A percentile compares a stretch with the other conserved stretches of the same genome.
phyloP scores from a whole-genome alignment of 2,888 invertebrate genomes.

The Drosophila anomelani region DNA sequence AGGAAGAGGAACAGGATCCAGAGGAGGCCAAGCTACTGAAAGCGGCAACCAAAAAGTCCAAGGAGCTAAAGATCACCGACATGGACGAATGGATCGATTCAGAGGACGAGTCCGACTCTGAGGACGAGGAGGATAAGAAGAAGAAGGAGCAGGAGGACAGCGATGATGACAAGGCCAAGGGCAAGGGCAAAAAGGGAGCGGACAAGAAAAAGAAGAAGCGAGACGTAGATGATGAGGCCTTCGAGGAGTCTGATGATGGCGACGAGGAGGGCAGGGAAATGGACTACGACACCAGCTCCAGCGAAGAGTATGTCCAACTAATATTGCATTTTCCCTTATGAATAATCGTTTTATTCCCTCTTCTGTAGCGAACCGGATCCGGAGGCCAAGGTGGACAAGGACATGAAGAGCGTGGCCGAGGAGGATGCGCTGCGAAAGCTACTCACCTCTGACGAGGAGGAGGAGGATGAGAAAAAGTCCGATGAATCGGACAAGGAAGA shows the following conservation, averaged over 20 bases:
- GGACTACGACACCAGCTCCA: constrained; percentile 96
- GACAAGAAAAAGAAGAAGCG: constrained; percentile 88
- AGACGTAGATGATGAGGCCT: constrained; percentile 94
- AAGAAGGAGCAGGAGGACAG: constrained; percentile 88
- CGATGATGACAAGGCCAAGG: constrained; percentile 86
- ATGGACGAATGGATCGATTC: constrained; percentile 97
- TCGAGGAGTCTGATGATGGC: constrained; percentile 98
- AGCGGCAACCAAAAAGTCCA: constrained; percentile 84
- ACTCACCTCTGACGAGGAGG: constrained; percentile 94
- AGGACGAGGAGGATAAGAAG: constrained; percentile 89
- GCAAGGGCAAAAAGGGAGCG: constrained; percentile 87
- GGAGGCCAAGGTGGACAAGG: constrained; percentile 91
- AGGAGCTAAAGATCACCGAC: constrained; percentile 94
- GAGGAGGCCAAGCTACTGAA: constrained; percentile 88
- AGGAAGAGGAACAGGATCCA: constrained; percentile 88
- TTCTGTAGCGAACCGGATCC: constrained; percentile 88
- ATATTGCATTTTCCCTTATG: no score
- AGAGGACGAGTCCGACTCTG: constrained; percentile 92
- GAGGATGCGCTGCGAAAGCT: constrained; percentile 94
- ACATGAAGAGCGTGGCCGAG: constrained; percentile 95
- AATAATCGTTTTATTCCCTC: neutral
- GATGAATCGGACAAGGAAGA: constrained; percentile 91
- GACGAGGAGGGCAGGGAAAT: constrained; percentile 97
- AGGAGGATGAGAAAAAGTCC: constrained; percentile 92
- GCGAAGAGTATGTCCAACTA: constrained; percentile 86